Percentiles rank a stretch among this genome's conserved stretches.
phyloP scores from a whole-genome alignment of 2,797 vertebrate genomes.

The Hirundo rustica region DNA sequence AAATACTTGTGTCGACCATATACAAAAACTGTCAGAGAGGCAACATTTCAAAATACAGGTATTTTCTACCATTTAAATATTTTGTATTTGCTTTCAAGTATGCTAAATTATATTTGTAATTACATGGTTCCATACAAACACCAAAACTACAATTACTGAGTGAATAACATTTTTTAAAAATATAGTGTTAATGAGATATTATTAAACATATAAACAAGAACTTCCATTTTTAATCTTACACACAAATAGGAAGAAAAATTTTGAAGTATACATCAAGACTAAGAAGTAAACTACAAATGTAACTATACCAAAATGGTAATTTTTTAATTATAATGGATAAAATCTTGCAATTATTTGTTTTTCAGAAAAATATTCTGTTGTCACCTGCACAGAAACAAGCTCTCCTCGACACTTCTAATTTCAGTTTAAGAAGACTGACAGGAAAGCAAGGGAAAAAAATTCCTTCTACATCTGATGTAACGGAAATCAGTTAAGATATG shows the following conservation, averaged over 20 bases:
- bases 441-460: background rate
- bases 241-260: background rate
- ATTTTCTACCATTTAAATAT: background rate
- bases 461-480: background rate
- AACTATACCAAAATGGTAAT: background rate
- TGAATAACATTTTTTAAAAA: background rate
- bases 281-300: background rate
- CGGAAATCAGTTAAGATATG: background rate
- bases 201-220: background rate
- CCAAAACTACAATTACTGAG: background rate
- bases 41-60: background rate
- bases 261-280: background rate
- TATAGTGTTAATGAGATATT: background rate
- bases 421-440: background rate
- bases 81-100: background rate
- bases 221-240: background rate
- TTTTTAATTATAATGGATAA: background rate
- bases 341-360: background rate
- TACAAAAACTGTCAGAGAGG: background rate
- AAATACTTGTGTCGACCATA: background rate
- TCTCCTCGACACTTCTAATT: background rate
- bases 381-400: background rate
- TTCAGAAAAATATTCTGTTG: background rate
- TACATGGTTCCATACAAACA: background rate
- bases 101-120: background rate